phyloP scores from a whole-genome alignment of 1,140 invertebrate species.

The Atopsyche davidsoni region DNA sequence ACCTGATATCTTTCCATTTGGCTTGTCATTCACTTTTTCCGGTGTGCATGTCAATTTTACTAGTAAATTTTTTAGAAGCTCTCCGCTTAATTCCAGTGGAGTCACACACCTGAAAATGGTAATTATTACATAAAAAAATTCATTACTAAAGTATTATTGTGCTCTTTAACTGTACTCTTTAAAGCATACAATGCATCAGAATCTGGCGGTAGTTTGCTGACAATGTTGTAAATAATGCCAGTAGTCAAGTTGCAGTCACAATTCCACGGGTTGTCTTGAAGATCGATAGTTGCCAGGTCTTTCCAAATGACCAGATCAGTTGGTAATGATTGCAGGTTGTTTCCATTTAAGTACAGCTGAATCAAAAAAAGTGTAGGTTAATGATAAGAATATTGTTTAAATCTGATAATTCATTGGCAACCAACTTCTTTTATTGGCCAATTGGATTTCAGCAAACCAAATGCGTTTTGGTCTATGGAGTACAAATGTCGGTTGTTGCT shows the following conservation, averaged over 20 bases:
- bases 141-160: no score
- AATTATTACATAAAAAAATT: not conserved
- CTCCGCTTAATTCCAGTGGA: conserved; percentile 40
- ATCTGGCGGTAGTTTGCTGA: conserved; percentile 6
- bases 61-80: conserved; percentile 40
- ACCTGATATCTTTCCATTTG: not conserved
- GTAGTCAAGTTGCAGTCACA: conserved; percentile 52
- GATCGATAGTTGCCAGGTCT: conserved; percentile 43
- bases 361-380: conserved; percentile 16
- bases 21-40: conserved; percentile 2
- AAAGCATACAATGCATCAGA: conserved; percentile 13
- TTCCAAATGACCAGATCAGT: conserved; percentile 43
- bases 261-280: conserved; percentile 53
- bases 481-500: conserved; percentile 45
- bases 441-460: conserved; percentile 43
- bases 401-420: conserved; percentile 31
- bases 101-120: conserved; percentile 39
- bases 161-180: no score
- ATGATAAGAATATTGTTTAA: conserved; percentile 33
- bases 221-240: conserved; percentile 36
- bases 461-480: conserved; percentile 49
- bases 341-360: conserved; percentile 49
- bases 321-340: conserved; percentile 46
- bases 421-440: conserved; percentile 49
- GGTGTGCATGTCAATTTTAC: conserved; percentile 33